A percentile compares a stretch with the other conserved stretches of the same genome.
Evolutionary conservation across 2,888 invertebrate species (phyloP).

Genomic region (Lomographa bimaculata): DNA sequence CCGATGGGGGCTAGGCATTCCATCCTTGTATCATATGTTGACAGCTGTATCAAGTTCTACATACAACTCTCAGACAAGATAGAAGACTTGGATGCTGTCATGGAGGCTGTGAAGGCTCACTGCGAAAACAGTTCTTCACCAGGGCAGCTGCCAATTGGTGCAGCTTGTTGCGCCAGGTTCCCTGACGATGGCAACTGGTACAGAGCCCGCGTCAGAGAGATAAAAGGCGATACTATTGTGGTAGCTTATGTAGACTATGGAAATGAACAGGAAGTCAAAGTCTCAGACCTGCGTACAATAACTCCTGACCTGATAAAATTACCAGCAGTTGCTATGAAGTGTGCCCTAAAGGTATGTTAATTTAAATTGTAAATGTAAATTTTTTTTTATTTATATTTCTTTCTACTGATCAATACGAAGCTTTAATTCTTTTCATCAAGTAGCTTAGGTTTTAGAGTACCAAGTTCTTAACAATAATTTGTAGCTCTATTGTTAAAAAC

Average conservation of each 20-base stretch:
- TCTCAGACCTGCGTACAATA: constrained; percentile 85
- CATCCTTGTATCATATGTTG: constrained; percentile 86
- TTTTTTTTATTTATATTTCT: neutral
- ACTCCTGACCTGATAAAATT: constrained; percentile 85
- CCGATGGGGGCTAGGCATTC: constrained; percentile 65
- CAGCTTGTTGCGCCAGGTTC: constrained; percentile 92
- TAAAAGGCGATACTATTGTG: constrained; percentile 82
- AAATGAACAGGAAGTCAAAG: constrained; percentile 91
- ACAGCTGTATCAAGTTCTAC: constrained; percentile 88
- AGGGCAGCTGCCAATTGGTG: constrained; percentile 80
- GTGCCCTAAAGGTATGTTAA: constrained; percentile 84
- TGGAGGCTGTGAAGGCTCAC: constrained; percentile 85
- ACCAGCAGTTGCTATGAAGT: constrained; percentile 90
- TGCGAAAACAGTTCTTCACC: constrained; percentile 79
- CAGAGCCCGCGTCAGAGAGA: constrained; percentile 89
- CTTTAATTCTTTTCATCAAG: neutral
- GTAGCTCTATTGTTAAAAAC: no score
- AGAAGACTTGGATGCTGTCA: constrained; percentile 85
- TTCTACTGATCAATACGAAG: neutral
- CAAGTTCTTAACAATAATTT: no score
- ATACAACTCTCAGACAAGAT: constrained; percentile 87
- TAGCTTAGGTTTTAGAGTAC: no score
- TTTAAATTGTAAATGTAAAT: neutral
- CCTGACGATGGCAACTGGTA: constrained; percentile 94
- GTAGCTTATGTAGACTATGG: constrained; percentile 98